Conservation (phyloP, 1,140 invertebrate genomes). For the Diorhabda carinulata region DNA sequence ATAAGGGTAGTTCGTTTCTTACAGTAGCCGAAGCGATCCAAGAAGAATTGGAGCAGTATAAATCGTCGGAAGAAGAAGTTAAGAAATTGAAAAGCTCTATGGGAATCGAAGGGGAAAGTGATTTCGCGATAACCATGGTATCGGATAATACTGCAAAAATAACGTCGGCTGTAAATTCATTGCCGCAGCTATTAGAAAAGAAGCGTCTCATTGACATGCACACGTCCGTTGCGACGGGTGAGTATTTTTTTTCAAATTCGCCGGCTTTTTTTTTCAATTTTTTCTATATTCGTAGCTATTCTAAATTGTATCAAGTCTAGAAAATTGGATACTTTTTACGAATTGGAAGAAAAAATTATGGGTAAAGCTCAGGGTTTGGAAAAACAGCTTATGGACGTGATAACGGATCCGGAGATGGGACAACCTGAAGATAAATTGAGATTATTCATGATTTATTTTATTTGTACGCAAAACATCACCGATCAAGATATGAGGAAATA, state of each 20-base stretch:
- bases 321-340: conserved; percentile 93
- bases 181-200: conserved; percentile 95
- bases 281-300: conserved; percentile 53
- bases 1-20: conserved; percentile 96
- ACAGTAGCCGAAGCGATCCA: conserved; percentile 97
- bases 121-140: conserved; percentile 74
- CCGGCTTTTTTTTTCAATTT: not conserved
- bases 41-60: conserved; percentile 93
- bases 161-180: conserved; percentile 89
- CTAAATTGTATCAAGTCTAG: conserved; percentile 88
- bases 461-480: conserved; percentile 75
- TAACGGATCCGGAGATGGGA: conserved; percentile 82
- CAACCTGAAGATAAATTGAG: conserved; percentile 90
- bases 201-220: conserved; percentile 98
- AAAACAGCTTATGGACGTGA: conserved; percentile 72
- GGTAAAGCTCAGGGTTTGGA: conserved; percentile 70
- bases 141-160: conserved; percentile 92
- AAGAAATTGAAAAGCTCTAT: conserved; percentile 91
- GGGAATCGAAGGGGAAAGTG: conserved; percentile 77
- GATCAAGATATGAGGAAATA: conserved; percentile 82
- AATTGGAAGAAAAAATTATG: conserved; percentile 97
- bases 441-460: conserved; percentile 91
- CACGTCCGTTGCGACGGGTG: conserved; percentile 92
- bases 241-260: not conserved
- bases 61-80: conserved; percentile 91